Evolutionary conservation across 2,888 invertebrate genomes (phyloP).

Genomic region (Pterostichus niger): DNA sequence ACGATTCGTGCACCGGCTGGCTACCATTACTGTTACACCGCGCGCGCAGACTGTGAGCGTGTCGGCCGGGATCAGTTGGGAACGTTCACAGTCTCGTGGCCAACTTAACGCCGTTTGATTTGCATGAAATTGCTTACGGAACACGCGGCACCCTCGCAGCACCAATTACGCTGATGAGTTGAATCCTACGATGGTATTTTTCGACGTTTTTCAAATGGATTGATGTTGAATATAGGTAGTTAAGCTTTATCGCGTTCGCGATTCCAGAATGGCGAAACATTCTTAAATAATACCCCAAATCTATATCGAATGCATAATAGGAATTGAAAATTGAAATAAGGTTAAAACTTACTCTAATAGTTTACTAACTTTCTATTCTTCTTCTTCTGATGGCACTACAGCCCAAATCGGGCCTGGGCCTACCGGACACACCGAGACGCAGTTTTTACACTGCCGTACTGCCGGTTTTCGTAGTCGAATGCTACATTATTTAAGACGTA

Average conservation of each 20-base stretch:
- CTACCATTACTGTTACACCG: slow-evolving; percentile 68
- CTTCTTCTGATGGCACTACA: no score
- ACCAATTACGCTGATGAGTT: slow-evolving; percentile 65
- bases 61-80: slow-evolving; percentile 70
- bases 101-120: slow-evolving; percentile 70
- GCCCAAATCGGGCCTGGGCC: no score
- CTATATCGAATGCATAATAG: no score
- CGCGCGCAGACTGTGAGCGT: slow-evolving; percentile 70
- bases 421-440: no score
- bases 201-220: slow-evolving; percentile 60
- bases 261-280: no score
- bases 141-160: slow-evolving; percentile 69
- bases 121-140: slow-evolving; percentile 71
- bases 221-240: not conserved
- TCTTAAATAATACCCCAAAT: no score
- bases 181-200: slow-evolving; percentile 46
- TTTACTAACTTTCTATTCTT: no score
- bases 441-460: no score
- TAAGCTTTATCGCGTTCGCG: not conserved
- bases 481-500: no score
- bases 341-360: no score
- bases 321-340: no score
- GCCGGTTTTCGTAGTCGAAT: no score
- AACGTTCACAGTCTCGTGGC: slow-evolving; percentile 69
- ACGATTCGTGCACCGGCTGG: slow-evolving; percentile 76